Conservation (phyloP, 2,888 invertebrate species). For the Chrysomela aeneicollis region DNA sequence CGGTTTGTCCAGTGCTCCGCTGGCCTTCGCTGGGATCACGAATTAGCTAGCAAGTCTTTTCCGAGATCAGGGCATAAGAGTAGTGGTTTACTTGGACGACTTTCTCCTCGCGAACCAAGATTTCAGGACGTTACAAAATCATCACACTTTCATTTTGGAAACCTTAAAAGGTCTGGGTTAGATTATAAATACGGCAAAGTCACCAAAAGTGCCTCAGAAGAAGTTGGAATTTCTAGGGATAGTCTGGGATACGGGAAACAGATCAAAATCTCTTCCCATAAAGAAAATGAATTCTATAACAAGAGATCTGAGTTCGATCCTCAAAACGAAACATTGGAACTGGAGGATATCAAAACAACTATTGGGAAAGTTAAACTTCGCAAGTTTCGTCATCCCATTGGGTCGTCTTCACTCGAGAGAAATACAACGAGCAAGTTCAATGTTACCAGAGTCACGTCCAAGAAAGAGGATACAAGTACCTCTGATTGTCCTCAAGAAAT, state of each 20-base stretch:
- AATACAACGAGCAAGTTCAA: conserved; percentile 14
- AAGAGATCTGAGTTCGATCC: conserved; percentile 8
- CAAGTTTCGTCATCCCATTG: conserved; percentile 23
- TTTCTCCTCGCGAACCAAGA: conserved; percentile 26
- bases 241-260: conserved; percentile 27
- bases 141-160: neutral
- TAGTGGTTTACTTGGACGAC: conserved; percentile 47
- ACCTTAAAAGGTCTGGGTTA: conserved; percentile 23
- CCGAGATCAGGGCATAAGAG: conserved; percentile 32
- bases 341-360: conserved; percentile 24
- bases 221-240: conserved; percentile 25
- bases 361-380: conserved; percentile 27
- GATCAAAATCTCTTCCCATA: conserved; percentile 15
- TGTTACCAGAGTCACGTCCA: neutral
- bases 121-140: neutral
- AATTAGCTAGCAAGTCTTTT: conserved; percentile 45
- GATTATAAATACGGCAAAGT: conserved; percentile 29
- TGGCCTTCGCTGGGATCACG: conserved; percentile 40
- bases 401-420: conserved; percentile 23
- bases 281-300: conserved; percentile 14
- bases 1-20: conserved; percentile 38
- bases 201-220: conserved; percentile 3
- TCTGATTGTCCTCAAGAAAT: neutral
- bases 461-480: neutral
- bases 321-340: conserved; percentile 6